A percentile compares a stretch with the other conserved stretches of the same genome.
Evolutionary conservation across 2,113 vertebrate genomes (phyloP).

Genomic region (Callipepla californica): DNA sequence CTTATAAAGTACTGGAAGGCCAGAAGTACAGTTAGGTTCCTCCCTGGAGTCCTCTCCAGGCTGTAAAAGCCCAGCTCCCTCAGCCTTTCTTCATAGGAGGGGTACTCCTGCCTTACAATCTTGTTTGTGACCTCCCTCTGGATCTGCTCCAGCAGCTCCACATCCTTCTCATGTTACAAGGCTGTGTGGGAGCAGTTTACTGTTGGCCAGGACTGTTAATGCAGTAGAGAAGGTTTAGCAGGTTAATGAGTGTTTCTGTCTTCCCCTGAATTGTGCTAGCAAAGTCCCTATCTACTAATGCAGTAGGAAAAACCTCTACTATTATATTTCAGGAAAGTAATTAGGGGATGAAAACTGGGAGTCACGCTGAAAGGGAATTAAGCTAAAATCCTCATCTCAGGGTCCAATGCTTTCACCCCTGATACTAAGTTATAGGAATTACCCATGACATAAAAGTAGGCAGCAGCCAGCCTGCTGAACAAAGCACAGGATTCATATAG

Average conservation of each 20-base stretch:
- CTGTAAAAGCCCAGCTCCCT: too few relatives aligned
- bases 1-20: too few relatives aligned
- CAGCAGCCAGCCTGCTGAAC: neutral
- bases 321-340: neutral
- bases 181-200: neutral
- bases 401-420: neutral
- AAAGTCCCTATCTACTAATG: neutral
- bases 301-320: neutral
- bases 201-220: neutral
- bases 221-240: neutral
- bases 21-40: too few relatives aligned
- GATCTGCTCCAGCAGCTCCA: too few relatives aligned
- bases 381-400: neutral
- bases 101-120: too few relatives aligned
- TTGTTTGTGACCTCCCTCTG: too few relatives aligned
- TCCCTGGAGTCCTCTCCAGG: too few relatives aligned
- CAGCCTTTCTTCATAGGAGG: too few relatives aligned
- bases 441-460: neutral
- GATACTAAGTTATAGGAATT: neutral
- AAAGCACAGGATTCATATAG: neutral
- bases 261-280: neutral
- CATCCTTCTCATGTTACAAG: neutral
- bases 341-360: neutral
- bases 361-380: neutral
- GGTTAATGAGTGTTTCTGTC: neutral